These are phyloP conservation scores for Phenacoccus solenopsis DNA, from an alignment of 1,140 invertebrate genomes.

Conservation along the genomic window DNA sequence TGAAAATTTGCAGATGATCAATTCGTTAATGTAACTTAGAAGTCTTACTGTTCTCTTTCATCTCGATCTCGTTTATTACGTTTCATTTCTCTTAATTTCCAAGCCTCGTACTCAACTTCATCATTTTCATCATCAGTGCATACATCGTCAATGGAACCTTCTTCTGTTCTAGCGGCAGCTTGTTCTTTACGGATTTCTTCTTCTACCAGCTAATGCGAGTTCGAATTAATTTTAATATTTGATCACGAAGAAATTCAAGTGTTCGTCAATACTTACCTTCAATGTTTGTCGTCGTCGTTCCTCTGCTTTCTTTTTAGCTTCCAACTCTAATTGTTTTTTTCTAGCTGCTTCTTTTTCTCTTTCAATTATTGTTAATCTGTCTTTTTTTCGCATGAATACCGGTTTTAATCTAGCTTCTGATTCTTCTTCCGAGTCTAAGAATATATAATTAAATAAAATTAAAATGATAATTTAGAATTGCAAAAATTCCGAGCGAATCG, in stretches of 20 bases:
- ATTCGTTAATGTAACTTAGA: no score
- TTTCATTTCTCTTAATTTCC: slow-evolving; percentile 94
- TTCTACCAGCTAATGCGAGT: slow-evolving; percentile 56
- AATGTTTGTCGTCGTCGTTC: slow-evolving; percentile 73
- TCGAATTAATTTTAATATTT: not conserved
- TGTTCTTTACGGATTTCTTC: slow-evolving; percentile 69
- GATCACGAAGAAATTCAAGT: not conserved
- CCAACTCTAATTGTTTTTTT: slow-evolving; percentile 68
- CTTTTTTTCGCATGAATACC: slow-evolving; percentile 89
- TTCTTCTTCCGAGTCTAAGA: slow-evolving; percentile 66
- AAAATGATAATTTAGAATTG: not conserved
- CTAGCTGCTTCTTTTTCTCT: slow-evolving; percentile 76
- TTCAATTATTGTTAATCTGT: slow-evolving; percentile 89
- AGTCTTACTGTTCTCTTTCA: slow-evolving; percentile 79
- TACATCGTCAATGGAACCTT: slow-evolving; percentile 68
- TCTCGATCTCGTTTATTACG: slow-evolving; percentile 91
- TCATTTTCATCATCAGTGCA: slow-evolving; percentile 97
- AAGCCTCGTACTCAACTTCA: slow-evolving; percentile 93
- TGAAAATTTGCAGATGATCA: slow-evolving; percentile 26
- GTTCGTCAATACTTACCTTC: slow-evolving; percentile 39
- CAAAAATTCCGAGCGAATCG: not conserved
- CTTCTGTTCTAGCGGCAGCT: slow-evolving; percentile 39
- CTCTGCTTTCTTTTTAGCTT: slow-evolving; percentile 64
- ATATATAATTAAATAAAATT: not conserved
- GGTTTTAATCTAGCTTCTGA: slow-evolving; percentile 83